Conservation (phyloP, 2,113 vertebrate genomes). For the Nasalis larvatus region DNA sequence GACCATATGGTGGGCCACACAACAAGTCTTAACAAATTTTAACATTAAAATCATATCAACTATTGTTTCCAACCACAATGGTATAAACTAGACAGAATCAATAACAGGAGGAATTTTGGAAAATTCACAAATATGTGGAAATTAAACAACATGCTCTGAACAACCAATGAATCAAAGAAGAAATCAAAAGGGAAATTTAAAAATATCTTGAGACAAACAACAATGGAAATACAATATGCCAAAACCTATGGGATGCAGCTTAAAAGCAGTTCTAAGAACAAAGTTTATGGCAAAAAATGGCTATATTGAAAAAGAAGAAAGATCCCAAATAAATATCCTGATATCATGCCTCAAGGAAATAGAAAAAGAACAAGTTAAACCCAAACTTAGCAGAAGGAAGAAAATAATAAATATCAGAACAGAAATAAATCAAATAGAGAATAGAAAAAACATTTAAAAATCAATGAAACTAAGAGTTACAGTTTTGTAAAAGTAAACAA, state of each 20-base stretch:
- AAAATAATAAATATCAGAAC: background rate
- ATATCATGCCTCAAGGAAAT: background rate
- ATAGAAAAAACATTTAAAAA: background rate
- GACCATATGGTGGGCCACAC: background rate
- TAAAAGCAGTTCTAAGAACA: background rate
- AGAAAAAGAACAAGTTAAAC: background rate
- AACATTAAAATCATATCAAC: background rate
- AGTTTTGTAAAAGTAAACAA: background rate
- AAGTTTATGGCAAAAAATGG: background rate
- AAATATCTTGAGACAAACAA: background rate
- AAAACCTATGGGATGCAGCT: background rate
- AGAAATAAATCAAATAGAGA: background rate
- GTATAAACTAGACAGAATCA: background rate
- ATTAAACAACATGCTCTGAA: background rate
- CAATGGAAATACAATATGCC: background rate
- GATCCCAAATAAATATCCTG: background rate
- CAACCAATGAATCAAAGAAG: background rate
- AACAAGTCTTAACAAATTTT: background rate
- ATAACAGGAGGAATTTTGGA: background rate
- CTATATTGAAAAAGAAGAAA: background rate
- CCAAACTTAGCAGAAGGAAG: background rate
- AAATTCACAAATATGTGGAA: background rate
- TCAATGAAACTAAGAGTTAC: background rate
- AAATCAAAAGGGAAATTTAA: background rate
- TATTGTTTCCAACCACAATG: background rate